These are phyloP conservation scores for Nasonovia ribisnigri DNA, from an alignment of 2,888 invertebrate genomes.

Conservation along the genomic window DNA sequence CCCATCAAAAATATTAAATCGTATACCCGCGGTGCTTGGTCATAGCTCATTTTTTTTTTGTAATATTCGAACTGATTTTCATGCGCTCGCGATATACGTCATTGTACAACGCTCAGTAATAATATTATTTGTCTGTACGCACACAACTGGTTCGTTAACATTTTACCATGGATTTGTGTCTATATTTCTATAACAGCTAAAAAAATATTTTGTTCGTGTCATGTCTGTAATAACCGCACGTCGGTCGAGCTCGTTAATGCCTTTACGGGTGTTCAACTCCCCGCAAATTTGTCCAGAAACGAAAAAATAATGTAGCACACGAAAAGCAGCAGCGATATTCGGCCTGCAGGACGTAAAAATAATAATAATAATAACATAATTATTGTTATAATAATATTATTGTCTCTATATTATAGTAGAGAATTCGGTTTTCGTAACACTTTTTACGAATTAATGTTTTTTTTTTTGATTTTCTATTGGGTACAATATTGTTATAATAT, in stretches of 20 bases:
- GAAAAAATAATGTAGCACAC: background rate
- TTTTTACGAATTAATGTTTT: background rate
- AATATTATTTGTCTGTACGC: background rate
- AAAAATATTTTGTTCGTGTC: constrained; percentile 50
- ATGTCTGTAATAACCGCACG: constrained; percentile 29
- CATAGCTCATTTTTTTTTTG: background rate
- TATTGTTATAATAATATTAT: background rate
- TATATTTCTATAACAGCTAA: background rate
- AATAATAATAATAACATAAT: background rate
- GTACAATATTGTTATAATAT: background rate
- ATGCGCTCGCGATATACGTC: background rate
- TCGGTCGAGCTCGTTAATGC: constrained; percentile 10
- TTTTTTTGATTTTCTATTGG: background rate
- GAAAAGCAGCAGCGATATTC: background rate
- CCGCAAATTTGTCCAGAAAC: background rate
- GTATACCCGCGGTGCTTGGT: background rate
- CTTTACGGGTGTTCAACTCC: background rate
- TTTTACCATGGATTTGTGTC: constrained; percentile 41
- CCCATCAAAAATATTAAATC: background rate
- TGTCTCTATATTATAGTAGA: background rate
- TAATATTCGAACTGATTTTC: background rate
- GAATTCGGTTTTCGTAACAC: background rate
- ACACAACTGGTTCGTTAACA: constrained; percentile 57
- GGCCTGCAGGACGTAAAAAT: background rate
- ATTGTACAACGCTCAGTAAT: background rate